Evolutionary conservation across 2,797 vertebrate genomes (phyloP).

Genomic region (Buceros bicornis): DNA sequence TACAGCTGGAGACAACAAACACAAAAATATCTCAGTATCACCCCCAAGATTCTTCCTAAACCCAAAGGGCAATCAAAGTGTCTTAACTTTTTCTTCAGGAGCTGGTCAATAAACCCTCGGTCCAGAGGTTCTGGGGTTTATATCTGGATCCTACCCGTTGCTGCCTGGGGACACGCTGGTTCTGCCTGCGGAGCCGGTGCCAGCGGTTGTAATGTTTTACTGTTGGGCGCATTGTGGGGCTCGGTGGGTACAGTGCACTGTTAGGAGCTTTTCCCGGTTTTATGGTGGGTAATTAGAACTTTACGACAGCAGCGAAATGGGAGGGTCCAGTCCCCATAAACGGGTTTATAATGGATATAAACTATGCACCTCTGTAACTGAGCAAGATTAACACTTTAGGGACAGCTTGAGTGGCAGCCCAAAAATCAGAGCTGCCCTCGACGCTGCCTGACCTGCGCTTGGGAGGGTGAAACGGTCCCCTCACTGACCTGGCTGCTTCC

Average conservation of each 20-base stretch:
- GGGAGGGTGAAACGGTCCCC: neutral
- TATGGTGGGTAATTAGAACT: slow-evolving; percentile 85
- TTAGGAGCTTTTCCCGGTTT: slow-evolving; percentile 79
- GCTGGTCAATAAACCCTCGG: accelerated
- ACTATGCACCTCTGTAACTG: slow-evolving; percentile 76
- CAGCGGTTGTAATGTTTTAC: slow-evolving; percentile 61
- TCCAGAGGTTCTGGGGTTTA: accelerated
- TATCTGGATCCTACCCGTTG: neutral
- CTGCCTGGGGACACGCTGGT: neutral
- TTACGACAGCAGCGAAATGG: slow-evolving; percentile 81
- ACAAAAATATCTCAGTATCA: neutral
- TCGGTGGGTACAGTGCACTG: slow-evolving; percentile 71
- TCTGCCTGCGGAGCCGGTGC: neutral
- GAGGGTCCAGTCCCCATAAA: slow-evolving; percentile 83
- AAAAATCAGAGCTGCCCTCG: neutral
- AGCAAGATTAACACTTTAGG: slow-evolving; percentile 80
- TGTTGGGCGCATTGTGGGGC: slow-evolving; percentile 66
- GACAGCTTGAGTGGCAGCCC: slow-evolving; percentile 79
- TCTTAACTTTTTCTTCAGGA: neutral
- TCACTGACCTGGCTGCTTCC: accelerated
- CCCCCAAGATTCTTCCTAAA: neutral
- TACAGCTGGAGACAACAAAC: neutral
- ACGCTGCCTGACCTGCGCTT: neutral
- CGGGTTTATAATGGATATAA: slow-evolving; percentile 87
- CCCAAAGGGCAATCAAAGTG: neutral